Conservation (phyloP, 2,888 invertebrate genomes). For the Caenorhabditis macrosperma region DNA sequence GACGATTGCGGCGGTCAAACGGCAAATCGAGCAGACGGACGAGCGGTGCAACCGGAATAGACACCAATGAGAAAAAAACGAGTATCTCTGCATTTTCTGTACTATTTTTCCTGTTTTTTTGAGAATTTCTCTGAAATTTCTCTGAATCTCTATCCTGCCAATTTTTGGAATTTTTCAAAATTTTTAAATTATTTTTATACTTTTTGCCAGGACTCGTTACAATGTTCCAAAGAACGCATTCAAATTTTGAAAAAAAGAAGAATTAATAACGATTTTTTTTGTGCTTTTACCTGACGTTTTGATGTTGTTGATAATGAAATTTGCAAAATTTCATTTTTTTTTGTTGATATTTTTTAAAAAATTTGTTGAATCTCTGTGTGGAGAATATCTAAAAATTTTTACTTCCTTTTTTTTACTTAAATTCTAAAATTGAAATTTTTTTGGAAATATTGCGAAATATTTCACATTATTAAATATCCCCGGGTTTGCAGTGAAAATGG, state of each 20-base stretch:
- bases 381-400: no score
- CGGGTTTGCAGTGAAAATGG: constrained; percentile 72
- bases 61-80: not conserved
- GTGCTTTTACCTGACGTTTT: no score
- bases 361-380: no score
- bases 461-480: constrained; percentile 23
- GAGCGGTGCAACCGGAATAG: not conserved
- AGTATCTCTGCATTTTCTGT: not conserved
- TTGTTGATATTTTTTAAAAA: no score
- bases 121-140: not conserved
- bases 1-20: constrained; percentile 24
- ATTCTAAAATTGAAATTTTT: not conserved
- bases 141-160: not conserved
- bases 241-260: no score
- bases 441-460: constrained; percentile 45
- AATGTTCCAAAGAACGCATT: no score
- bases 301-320: no score
- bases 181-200: no score
- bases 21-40: constrained; percentile 14
- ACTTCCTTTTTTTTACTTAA: constrained; percentile 3
- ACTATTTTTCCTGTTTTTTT: not conserved
- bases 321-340: not conserved
- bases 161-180: no score
- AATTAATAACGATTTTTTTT: no score
- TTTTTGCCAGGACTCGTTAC: no score